Conservation (phyloP, 23 tunicate species). For the Ciona savignyi region DNA sequence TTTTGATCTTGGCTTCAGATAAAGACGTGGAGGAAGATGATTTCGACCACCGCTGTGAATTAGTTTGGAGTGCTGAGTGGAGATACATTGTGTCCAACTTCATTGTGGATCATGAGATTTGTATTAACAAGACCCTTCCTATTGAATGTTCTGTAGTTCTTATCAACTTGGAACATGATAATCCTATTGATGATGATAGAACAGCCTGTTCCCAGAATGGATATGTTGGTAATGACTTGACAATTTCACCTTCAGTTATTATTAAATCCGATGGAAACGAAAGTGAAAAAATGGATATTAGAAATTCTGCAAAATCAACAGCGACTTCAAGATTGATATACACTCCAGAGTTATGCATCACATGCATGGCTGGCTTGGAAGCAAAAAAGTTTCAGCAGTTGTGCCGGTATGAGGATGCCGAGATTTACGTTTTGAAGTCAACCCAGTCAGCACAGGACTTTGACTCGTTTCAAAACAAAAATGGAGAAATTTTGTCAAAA, state of each 20-base stretch:
- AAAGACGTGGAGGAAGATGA: not conserved
- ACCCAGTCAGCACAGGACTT: not conserved
- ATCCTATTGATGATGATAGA: not conserved
- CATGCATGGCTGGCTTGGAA: constrained; percentile 42
- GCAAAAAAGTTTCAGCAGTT: constrained; percentile 13
- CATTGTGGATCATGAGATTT: constrained; percentile 28
- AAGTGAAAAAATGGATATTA: too few species aligned
- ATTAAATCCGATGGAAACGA: not conserved
- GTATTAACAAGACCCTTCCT: constrained; percentile 7
- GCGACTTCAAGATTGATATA: not conserved
- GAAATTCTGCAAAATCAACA: too few species aligned
- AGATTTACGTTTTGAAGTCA: constrained; percentile 36
- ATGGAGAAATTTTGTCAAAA: not conserved
- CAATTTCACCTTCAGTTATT: not conserved
- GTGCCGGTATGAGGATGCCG: constrained; percentile 28
- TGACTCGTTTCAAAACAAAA: not conserved
- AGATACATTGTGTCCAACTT: constrained; percentile 28
- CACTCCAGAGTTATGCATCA: constrained; percentile 42
- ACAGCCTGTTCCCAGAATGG: not conserved
- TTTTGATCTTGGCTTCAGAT: not conserved
- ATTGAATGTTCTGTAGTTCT: constrained; percentile 21
- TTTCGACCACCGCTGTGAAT: constrained; percentile 1
- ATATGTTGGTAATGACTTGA: not conserved
- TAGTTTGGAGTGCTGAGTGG: constrained; percentile 72
- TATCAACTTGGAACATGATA: constrained; percentile 9